Evolutionary conservation across 2,888 invertebrate genomes (phyloP).

Genomic region (Heliothis peltigera): DNA sequence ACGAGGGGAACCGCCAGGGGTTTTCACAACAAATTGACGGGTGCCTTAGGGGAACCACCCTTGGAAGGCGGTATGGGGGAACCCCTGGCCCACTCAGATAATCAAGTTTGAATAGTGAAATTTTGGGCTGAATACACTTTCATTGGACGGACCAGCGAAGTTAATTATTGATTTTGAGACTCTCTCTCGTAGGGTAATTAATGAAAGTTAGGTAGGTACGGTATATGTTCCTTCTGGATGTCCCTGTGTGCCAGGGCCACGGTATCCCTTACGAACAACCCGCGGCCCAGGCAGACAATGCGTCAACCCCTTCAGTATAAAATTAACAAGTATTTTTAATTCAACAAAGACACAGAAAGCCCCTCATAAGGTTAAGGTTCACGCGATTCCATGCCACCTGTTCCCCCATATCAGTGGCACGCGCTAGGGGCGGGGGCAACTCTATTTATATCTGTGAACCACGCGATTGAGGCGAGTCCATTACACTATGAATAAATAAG

Average conservation of each 20-base stretch:
- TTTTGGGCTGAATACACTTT: not conserved
- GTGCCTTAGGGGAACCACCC: not conserved
- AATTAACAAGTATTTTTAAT: not conserved
- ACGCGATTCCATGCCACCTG: not conserved
- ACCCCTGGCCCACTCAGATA: not conserved
- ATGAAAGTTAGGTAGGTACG: too few relatives aligned
- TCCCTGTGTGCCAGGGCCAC: too few relatives aligned
- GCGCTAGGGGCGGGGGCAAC: not conserved
- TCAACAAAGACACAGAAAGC: not conserved
- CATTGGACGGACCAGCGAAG: not conserved
- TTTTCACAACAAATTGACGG: slow-evolving; percentile 1
- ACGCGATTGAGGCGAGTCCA: slow-evolving; percentile 1
- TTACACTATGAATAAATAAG: slow-evolving; percentile 17
- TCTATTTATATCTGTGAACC: slow-evolving; percentile 12
- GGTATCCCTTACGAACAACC: too few relatives aligned
- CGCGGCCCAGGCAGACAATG: too few relatives aligned
- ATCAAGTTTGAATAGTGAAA: slow-evolving; percentile 1
- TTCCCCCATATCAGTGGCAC: not conserved
- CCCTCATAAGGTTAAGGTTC: not conserved
- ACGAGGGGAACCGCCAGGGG: not conserved
- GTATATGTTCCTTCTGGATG: too few relatives aligned
- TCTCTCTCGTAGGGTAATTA: not conserved
- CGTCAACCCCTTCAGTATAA: not conserved
- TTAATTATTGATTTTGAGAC: not conserved
- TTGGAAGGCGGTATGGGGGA: not conserved